Conservation (phyloP, 2,113 vertebrate genomes). For the Turdus rufiventris region DNA sequence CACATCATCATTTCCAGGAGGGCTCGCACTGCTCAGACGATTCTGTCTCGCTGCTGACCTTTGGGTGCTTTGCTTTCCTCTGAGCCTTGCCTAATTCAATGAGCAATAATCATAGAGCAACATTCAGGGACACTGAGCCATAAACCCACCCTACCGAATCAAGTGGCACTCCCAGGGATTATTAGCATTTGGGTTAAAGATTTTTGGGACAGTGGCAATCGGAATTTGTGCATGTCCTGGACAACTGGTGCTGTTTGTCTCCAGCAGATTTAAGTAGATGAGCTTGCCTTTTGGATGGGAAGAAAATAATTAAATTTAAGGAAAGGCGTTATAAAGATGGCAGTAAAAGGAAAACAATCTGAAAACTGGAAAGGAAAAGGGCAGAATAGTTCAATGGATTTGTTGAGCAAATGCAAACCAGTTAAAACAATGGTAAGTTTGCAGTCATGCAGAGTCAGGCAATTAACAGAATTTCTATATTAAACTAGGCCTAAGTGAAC, state of each 20-base stretch:
- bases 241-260: neutral
- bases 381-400: neutral
- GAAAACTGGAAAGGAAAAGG: neutral
- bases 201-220: neutral
- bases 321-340: neutral
- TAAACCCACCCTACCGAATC: neutral
- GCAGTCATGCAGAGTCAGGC: neutral
- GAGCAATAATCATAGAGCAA: conserved; percentile 46
- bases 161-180: neutral
- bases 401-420: neutral
- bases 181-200: neutral
- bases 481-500: neutral
- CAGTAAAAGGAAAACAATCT: neutral
- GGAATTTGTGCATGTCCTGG: neutral
- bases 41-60: neutral
- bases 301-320: neutral
- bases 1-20: neutral
- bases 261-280: neutral
- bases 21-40: neutral
- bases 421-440: neutral
- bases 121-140: neutral
- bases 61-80: neutral
- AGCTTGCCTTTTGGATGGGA: neutral
- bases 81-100: neutral
- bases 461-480: neutral